These are phyloP conservation scores for Cassiopea xamachana DNA, from an alignment of 30 jellyfish, hydroid and myxozoan species.

Conservation along the genomic window DNA sequence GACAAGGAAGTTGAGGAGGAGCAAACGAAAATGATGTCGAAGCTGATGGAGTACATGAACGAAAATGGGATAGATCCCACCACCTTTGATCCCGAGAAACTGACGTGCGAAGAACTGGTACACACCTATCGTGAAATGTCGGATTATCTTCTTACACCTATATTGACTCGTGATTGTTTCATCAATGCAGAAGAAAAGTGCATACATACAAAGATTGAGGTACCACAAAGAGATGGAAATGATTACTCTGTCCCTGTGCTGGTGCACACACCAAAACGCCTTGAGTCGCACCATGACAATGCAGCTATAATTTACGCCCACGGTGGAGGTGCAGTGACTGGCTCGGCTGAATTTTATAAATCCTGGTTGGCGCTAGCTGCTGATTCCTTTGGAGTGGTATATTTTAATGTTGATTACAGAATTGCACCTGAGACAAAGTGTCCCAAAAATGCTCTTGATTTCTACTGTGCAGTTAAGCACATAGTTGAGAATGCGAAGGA, in stretches of 20 bases:
- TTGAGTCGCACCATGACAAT: not conserved
- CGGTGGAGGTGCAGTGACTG: conserved; percentile 45
- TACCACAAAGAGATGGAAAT: conserved; percentile 5
- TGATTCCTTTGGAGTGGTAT: not conserved
- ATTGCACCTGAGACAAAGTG: conserved; percentile 64
- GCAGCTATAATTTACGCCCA: conserved; percentile 23
- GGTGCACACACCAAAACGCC: not conserved
- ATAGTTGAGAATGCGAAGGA: conserved; percentile 25
- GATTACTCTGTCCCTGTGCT: conserved; percentile 22
- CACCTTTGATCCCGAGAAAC: not conserved
- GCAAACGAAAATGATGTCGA: not conserved
- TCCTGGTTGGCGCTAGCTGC: conserved; percentile 9
- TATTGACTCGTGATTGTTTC: not conserved
- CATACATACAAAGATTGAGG: not conserved
- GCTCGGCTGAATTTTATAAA: not conserved
- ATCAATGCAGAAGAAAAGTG: conserved; percentile 3
- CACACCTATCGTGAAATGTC: not conserved
- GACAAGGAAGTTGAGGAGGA: conserved; percentile 14
- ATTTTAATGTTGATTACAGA: conserved; percentile 38
- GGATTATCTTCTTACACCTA: not conserved
- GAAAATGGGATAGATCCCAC: not conserved
- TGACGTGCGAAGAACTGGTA: not conserved
- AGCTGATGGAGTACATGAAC: not conserved
- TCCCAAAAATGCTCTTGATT: conserved; percentile 42
- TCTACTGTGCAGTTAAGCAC: conserved; percentile 35